These are phyloP conservation scores for Oplegnathus fasciatus DNA, from an alignment of 2,113 vertebrate species.

Conservation along the genomic window DNA sequence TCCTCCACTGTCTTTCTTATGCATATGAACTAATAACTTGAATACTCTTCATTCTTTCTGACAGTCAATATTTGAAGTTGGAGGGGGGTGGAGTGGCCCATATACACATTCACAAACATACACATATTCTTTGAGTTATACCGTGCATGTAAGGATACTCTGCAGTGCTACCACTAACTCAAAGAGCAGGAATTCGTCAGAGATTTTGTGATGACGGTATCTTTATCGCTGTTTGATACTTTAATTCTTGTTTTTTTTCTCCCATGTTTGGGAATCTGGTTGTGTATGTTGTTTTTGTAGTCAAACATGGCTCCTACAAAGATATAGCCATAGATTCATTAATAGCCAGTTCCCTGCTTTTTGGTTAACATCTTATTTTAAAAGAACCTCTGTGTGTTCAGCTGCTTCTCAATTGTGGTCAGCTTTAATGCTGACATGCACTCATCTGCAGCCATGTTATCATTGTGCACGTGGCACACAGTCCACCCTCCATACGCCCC, in stretches of 20 bases:
- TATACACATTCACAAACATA: constrained; percentile 34
- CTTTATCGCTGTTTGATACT: not conserved
- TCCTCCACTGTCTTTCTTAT: constrained; percentile 62
- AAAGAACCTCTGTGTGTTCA: constrained; percentile 55
- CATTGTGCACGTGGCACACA: constrained; percentile 60
- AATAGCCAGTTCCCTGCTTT: constrained; percentile 3
- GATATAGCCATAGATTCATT: constrained; percentile 10
- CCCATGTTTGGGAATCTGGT: not conserved
- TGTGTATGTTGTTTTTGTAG: not conserved
- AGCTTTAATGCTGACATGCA: constrained; percentile 44
- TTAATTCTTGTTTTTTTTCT: not conserved
- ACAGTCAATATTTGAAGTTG: constrained; percentile 71
- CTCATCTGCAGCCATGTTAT: constrained; percentile 58
- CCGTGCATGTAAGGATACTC: constrained; percentile 25
- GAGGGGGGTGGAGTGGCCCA: constrained; percentile 16
- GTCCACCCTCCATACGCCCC: constrained; percentile 50
- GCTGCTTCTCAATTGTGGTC: constrained; percentile 65
- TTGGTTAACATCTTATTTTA: constrained; percentile 45
- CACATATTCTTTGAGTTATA: constrained; percentile 11
- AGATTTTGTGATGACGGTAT: not conserved
- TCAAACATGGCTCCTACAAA: constrained; percentile 2
- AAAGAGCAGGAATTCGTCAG: not conserved
- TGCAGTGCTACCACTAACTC: not conserved
- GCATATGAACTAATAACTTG: constrained; percentile 70
- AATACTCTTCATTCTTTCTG: constrained; percentile 55